Percentiles rank a stretch among this genome's conserved stretches.
Conservation (phyloP, 2,888 invertebrate species). For the Odontocolon sp. region DNA sequence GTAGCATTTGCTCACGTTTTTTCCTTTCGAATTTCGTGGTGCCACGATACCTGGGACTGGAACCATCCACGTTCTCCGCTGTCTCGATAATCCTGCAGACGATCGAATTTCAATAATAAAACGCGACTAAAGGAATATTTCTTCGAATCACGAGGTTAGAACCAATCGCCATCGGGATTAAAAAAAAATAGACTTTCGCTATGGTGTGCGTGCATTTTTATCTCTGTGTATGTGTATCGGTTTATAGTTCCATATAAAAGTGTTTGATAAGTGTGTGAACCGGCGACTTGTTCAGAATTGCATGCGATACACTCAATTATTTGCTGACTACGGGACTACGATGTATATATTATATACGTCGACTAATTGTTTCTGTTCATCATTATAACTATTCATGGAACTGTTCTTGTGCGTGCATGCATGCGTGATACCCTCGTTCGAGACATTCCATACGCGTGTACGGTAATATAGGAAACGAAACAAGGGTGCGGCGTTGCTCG, state of each 20-base stretch:
- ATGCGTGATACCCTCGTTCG: not conserved
- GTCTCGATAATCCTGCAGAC: not conserved
- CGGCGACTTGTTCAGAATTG: no score
- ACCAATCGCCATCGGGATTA: slow-evolving; percentile 47
- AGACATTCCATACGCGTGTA: slow-evolving; percentile 41
- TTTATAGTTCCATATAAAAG: not conserved
- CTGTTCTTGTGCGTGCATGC: slow-evolving; percentile 44
- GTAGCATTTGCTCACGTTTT: slow-evolving; percentile 55
- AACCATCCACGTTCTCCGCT: not conserved
- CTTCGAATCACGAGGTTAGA: slow-evolving; percentile 45
- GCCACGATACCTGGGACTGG: slow-evolving; percentile 1
- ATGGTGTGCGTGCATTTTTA: not conserved
- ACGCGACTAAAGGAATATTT: not conserved
- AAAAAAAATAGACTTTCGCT: not conserved
- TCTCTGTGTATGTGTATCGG: not conserved
- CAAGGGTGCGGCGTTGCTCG: slow-evolving; percentile 66
- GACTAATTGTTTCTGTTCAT: not conserved
- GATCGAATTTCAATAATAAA: not conserved
- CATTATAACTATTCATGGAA: no score
- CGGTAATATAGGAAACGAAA: slow-evolving; percentile 57
- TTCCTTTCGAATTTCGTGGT: slow-evolving; percentile 31
- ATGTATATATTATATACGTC: not conserved
- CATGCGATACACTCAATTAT: not conserved
- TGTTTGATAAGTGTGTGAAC: slow-evolving; percentile 3
- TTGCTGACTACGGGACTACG: not conserved